Evolutionary conservation across 2,888 invertebrate genomes (phyloP).

Genomic region (Sipha maydis): DNA sequence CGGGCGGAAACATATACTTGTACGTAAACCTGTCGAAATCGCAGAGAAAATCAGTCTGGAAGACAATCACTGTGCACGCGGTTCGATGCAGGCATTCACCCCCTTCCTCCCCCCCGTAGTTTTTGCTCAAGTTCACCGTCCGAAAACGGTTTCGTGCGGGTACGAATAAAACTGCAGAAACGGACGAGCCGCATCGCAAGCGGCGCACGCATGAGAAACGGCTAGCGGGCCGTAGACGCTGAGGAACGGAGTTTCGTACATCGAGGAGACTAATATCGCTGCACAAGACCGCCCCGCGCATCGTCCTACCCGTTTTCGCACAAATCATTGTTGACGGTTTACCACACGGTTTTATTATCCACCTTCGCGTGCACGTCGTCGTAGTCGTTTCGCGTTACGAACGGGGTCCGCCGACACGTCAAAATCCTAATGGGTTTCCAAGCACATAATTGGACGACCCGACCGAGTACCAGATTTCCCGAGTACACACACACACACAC

Average conservation of each 20-base stretch:
- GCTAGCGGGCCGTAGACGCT: background rate
- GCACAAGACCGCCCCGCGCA: no score
- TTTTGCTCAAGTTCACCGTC: no score
- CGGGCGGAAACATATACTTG: no score
- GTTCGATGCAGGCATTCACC: no score
- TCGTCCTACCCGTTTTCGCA: background rate
- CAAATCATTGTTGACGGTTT: constrained; percentile 23
- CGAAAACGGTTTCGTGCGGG: no score
- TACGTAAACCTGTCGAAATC: no score
- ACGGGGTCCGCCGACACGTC: constrained; percentile 23
- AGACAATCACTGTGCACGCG: no score
- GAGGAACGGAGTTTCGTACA: background rate
- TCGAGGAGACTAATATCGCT: no score
- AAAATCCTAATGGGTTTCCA: constrained; percentile 25
- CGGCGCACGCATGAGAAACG: background rate
- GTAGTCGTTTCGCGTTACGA: constrained; percentile 3
- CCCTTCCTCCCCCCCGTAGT: no score
- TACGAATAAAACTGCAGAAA: no score
- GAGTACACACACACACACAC: background rate
- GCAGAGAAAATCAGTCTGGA: no score
- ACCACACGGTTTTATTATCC: constrained; percentile 28
- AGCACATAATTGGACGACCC: constrained; percentile 29
- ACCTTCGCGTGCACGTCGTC: background rate
- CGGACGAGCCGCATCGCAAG: no score
- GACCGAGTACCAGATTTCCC: background rate